Conservation (phyloP, 1,140 invertebrate genomes). For the Drosophila nigrodunni region DNA sequence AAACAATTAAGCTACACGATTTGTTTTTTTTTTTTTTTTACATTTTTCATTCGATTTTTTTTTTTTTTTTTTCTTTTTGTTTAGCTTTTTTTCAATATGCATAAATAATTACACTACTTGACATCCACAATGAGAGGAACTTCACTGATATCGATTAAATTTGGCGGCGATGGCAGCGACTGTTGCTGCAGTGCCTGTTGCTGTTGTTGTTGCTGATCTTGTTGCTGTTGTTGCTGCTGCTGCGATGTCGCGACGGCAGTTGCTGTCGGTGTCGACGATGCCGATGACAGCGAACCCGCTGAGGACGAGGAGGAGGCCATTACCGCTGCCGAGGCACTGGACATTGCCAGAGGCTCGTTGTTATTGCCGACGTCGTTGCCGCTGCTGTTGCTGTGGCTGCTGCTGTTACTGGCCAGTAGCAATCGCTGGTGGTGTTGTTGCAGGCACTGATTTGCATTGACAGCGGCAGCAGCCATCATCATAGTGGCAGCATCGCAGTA, state of each 20-base stretch:
- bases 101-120: constrained; percentile 84
- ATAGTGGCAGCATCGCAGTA: constrained; percentile 83
- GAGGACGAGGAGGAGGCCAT: constrained; percentile 57
- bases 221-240: constrained; percentile 32
- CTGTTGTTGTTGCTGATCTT: constrained; percentile 47
- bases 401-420: constrained; percentile 60
- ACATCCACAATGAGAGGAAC: constrained; percentile 85
- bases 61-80: constrained; percentile 42
- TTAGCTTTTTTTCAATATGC: constrained; percentile 61
- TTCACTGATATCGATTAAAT: constrained; percentile 84
- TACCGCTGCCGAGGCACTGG: constrained; percentile 34
- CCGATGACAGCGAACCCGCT: constrained; percentile 70
- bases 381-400: constrained; percentile 11
- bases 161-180: constrained; percentile 78
- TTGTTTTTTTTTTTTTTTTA: constrained; percentile 51
- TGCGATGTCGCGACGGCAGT: constrained; percentile 41
- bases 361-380: constrained; percentile 33
- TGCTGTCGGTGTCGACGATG: constrained; percentile 72
- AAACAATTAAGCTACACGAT: constrained; percentile 71
- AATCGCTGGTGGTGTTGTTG: constrained; percentile 80
- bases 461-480: constrained; percentile 83
- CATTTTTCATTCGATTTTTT: constrained; percentile 59
- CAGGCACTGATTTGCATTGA: constrained; percentile 84
- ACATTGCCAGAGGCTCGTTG: constrained; percentile 44
- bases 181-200: constrained; percentile 56